A percentile compares a stretch with the other conserved stretches of the same genome.
Evolutionary conservation across 2,888 invertebrate genomes (phyloP).

Genomic region (Cephus rjabovi): DNA sequence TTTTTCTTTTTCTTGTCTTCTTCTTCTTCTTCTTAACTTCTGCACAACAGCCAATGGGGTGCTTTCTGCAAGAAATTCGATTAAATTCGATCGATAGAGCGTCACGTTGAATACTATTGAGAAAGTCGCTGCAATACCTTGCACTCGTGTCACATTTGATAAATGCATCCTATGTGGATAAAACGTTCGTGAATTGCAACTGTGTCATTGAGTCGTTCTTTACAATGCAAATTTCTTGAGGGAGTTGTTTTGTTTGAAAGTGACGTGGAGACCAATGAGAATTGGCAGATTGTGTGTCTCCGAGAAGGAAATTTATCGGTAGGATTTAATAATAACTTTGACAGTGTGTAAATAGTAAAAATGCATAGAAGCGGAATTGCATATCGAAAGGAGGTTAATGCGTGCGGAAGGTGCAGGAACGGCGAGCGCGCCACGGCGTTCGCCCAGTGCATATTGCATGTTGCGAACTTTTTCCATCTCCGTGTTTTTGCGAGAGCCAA

Average conservation of each 20-base stretch:
- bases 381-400: background rate
- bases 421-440: slow-evolving; percentile 8
- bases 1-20: background rate
- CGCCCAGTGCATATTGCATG: slow-evolving; percentile 34
- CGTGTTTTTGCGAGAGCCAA: slow-evolving; percentile 54
- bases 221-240: background rate
- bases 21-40: background rate
- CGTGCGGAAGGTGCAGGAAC: background rate
- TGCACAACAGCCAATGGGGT: background rate
- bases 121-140: background rate
- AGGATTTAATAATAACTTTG: background rate
- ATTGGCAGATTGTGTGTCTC: background rate
- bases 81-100: background rate
- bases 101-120: background rate
- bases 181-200: background rate
- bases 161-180: background rate
- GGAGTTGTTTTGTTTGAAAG: background rate
- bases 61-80: background rate
- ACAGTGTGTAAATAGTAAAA: background rate
- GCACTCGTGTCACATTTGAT: background rate
- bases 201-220: background rate
- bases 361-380: background rate
- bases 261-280: background rate
- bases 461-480: slow-evolving; percentile 43
- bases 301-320: background rate